phyloP scores from a whole-genome alignment of 2,888 invertebrate genomes.

The Callyntrura sp. region DNA sequence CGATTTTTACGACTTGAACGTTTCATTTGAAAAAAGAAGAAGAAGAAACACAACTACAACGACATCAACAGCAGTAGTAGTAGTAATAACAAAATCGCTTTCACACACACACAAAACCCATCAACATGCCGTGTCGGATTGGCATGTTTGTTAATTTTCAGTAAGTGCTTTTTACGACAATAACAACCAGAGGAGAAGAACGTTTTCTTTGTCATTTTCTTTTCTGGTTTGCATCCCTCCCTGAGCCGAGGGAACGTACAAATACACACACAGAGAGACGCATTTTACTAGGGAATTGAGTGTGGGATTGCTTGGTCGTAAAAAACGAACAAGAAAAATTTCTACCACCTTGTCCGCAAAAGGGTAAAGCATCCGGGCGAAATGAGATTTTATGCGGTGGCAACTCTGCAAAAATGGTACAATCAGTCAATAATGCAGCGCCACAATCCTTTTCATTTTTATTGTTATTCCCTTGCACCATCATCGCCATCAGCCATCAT shows the following conservation, averaged over 20 bases:
- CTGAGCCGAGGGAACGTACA: too few species aligned
- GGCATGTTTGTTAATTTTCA: constrained; percentile 73
- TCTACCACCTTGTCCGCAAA: too few species aligned
- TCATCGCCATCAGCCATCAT: not conserved
- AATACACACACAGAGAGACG: too few species aligned
- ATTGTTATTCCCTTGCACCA: not conserved
- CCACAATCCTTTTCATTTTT: not conserved
- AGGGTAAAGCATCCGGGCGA: too few species aligned
- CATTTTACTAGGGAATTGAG: too few species aligned
- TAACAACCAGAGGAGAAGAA: not conserved
- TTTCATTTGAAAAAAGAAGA: constrained; percentile 38
- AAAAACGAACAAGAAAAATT: too few species aligned
- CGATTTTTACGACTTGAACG: constrained; percentile 67
- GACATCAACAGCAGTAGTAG: not conserved
- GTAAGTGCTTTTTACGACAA: constrained; percentile 57
- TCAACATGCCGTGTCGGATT: constrained; percentile 34
- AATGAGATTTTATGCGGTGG: too few species aligned
- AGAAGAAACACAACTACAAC: constrained; percentile 7
- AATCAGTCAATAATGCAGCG: not conserved
- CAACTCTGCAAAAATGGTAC: too few species aligned
- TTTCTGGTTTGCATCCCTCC: not conserved
- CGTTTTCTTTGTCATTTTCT: constrained; percentile 34
- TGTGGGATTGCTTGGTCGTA: too few species aligned
- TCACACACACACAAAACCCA: too few species aligned
- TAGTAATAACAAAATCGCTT: not conserved